Percentiles rank a stretch among this genome's conserved stretches.
Evolutionary conservation across 64 coral and sea anemone species (phyloP).

Genomic region (Stichodactyla mertensii): DNA sequence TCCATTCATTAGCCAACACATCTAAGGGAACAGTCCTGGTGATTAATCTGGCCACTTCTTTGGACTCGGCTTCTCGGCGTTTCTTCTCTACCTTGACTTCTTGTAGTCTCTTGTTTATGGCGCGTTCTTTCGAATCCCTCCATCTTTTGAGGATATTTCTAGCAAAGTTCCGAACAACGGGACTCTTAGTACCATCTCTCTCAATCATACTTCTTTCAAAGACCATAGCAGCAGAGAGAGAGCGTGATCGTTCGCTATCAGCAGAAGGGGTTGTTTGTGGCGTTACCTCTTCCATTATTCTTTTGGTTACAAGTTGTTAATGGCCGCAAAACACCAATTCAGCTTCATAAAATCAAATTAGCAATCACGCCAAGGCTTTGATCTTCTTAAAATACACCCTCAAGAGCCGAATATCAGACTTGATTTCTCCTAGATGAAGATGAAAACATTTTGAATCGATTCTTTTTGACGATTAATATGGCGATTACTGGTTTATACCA

Average conservation of each 20-base stretch:
- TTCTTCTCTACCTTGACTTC: constrained; percentile 75
- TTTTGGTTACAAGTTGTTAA: background rate
- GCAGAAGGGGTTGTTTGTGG: background rate
- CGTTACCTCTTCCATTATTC: constrained; percentile 10
- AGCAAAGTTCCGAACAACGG: constrained; percentile 64
- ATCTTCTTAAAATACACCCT: background rate
- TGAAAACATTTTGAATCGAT: background rate
- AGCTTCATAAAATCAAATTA: background rate
- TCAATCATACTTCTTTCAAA: constrained; percentile 46
- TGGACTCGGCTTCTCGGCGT: constrained; percentile 54
- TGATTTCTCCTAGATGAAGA: background rate
- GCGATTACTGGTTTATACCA: background rate
- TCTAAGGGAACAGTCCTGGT: constrained; percentile 77
- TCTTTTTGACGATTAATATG: background rate
- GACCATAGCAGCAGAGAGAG: constrained; percentile 61
- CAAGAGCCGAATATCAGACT: background rate
- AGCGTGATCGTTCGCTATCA: constrained; percentile 24
- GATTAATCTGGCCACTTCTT: constrained; percentile 67
- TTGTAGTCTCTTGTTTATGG: constrained; percentile 67
- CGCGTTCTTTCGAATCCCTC: constrained; percentile 60
- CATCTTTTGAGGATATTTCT: constrained; percentile 71
- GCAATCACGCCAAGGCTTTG: background rate
- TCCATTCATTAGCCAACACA: constrained; percentile 89
- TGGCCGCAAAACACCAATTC: background rate
- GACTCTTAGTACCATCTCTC: constrained; percentile 53